These are phyloP conservation scores for Acanthosepion pharaonis DNA, from an alignment of 2,888 invertebrate genomes.

Conservation along the genomic window DNA sequence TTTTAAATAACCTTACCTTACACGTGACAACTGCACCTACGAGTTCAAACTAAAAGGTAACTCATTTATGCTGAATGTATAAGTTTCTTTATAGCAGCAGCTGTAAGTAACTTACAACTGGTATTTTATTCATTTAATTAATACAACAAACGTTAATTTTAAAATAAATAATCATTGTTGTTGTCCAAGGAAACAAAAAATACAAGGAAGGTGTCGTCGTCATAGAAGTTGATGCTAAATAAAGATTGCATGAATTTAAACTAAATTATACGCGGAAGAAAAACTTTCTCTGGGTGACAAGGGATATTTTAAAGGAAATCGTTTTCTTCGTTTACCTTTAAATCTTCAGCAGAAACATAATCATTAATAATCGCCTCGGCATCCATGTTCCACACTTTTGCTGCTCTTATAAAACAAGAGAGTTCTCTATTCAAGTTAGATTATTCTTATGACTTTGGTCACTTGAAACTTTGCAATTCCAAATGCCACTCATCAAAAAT, in stretches of 20 bases:
- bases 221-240: background rate
- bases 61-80: background rate
- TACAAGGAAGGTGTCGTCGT: background rate
- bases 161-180: background rate
- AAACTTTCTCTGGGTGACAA: background rate
- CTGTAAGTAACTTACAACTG: background rate
- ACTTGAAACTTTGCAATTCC: too few relatives aligned
- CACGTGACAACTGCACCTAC: background rate
- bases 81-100: too few relatives aligned
- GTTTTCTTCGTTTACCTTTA: conserved; percentile 53
- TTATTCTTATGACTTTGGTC: background rate
- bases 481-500: too few relatives aligned
- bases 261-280: background rate
- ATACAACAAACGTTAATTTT: background rate
- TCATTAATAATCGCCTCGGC: conserved; percentile 53
- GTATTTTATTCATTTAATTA: background rate
- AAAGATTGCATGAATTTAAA: background rate
- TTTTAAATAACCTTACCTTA: background rate
- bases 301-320: background rate
- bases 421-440: background rate
- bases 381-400: conserved; percentile 42
- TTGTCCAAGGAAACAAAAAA: background rate
- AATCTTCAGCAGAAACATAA: conserved; percentile 52
- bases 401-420: background rate
- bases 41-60: background rate